Conservation (phyloP, 2,888 invertebrate species). For the Phymatocera aterrima region DNA sequence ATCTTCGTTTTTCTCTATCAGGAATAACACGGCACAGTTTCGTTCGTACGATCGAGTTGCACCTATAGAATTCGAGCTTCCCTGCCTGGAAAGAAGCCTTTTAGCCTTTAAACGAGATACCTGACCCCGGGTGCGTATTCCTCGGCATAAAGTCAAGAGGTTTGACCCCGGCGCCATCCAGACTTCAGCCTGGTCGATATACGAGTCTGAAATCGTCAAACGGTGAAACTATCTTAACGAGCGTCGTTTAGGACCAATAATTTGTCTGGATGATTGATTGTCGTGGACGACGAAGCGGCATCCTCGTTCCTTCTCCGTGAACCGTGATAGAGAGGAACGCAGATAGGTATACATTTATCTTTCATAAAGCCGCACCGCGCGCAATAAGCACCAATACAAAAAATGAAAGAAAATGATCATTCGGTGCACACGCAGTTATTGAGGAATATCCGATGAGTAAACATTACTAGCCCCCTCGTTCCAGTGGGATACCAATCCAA, state of each 20-base stretch:
- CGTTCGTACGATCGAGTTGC: not conserved
- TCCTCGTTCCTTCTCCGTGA: not conserved
- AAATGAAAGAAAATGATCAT: not conserved
- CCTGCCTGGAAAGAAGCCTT: not conserved
- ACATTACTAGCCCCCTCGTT: not conserved
- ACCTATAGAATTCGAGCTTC: not conserved
- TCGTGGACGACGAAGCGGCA: conserved; percentile 23
- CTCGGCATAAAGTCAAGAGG: conserved; percentile 36
- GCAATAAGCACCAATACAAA: not conserved
- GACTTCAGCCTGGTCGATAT: not conserved
- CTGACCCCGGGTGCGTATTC: not conserved
- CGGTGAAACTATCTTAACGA: conserved; percentile 44
- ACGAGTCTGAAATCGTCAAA: conserved; percentile 43
- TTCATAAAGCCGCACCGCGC: not conserved
- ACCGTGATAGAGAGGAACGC: not conserved
- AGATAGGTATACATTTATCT: not conserved
- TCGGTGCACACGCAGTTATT: not conserved
- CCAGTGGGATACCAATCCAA: not conserved
- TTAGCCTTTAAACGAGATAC: not conserved
- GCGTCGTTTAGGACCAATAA: conserved; percentile 44
- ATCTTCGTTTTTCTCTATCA: not conserved
- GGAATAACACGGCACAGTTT: not conserved
- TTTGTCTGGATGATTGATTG: conserved; percentile 42
- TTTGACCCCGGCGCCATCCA: conserved; percentile 31
- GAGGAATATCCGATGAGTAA: not conserved